Percentiles rank a stretch among this genome's conserved stretches.
These are phyloP conservation scores for Trichonephila inaurata DNA, from an alignment of 1,140 invertebrate genomes.

Conservation along the genomic window DNA sequence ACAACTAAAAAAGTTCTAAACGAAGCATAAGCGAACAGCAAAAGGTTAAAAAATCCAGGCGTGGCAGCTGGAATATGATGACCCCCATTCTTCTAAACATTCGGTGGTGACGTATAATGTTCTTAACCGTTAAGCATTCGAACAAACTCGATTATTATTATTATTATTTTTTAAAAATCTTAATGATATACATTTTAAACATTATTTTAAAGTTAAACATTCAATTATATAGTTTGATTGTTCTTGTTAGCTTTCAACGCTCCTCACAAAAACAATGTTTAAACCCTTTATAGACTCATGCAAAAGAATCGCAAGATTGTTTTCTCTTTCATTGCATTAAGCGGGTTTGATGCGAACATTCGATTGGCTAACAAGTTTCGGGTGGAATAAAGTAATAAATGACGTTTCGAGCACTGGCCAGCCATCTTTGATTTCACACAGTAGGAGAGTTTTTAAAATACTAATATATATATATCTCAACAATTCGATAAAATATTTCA, in stretches of 20 bases:
- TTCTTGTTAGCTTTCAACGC: slow-evolving; percentile 75
- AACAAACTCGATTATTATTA: slow-evolving; percentile 60
- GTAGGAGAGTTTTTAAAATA: no score
- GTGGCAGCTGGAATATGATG: slow-evolving; percentile 40
- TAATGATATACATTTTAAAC: slow-evolving; percentile 72
- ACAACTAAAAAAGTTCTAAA: background rate
- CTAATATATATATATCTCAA: no score
- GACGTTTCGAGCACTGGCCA: slow-evolving; percentile 56
- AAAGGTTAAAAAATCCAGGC: background rate
- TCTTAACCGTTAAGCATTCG: slow-evolving; percentile 76
- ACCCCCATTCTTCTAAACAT: slow-evolving; percentile 36
- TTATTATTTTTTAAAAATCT: slow-evolving; percentile 60
- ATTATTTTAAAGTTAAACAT: slow-evolving; percentile 73
- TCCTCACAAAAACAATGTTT: slow-evolving; percentile 59
- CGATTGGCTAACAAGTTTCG: slow-evolving; percentile 71
- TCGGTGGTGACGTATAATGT: slow-evolving; percentile 75
- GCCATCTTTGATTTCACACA: background rate
- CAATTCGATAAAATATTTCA: no score
- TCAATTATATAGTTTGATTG: slow-evolving; percentile 76
- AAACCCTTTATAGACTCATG: slow-evolving; percentile 51
- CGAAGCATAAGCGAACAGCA: background rate
- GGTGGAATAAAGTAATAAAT: slow-evolving; percentile 72
- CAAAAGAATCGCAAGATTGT: slow-evolving; percentile 64
- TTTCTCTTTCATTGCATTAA: slow-evolving; percentile 63
- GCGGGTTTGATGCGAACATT: slow-evolving; percentile 69